Conservation (phyloP, 2,888 invertebrate species). For the Yponomeuta malinellus region DNA sequence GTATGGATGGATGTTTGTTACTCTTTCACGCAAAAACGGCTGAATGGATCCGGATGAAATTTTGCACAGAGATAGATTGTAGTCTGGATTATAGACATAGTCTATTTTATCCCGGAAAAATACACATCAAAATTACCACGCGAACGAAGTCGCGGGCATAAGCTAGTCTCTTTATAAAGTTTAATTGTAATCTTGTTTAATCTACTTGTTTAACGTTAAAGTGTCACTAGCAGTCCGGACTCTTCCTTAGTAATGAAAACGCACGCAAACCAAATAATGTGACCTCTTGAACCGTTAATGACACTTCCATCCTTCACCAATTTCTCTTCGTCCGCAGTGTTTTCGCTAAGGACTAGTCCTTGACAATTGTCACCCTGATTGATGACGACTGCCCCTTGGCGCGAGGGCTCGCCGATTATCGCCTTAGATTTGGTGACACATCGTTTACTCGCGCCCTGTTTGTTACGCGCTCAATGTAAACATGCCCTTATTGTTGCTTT, state of each 20-base stretch:
- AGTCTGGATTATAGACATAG: no score
- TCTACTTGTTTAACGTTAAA: no score
- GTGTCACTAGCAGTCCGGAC: background rate
- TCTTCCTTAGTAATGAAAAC: background rate
- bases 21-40: no score
- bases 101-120: no score
- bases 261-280: background rate
- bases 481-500: constrained; percentile 24
- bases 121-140: no score
- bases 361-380: constrained; percentile 28
- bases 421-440: constrained; percentile 45
- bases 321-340: constrained; percentile 11
- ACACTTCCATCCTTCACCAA: background rate
- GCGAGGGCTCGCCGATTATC: constrained; percentile 38
- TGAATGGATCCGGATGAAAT: no score
- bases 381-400: constrained; percentile 41
- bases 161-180: no score
- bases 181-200: no score
- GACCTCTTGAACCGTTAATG: background rate
- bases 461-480: constrained; percentile 6
- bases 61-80: no score
- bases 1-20: no score
- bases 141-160: no score
- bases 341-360: constrained; percentile 10
- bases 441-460: constrained; percentile 38